Evolutionary conservation across 1,140 invertebrate species (phyloP).

Genomic region (Apis florea): DNA sequence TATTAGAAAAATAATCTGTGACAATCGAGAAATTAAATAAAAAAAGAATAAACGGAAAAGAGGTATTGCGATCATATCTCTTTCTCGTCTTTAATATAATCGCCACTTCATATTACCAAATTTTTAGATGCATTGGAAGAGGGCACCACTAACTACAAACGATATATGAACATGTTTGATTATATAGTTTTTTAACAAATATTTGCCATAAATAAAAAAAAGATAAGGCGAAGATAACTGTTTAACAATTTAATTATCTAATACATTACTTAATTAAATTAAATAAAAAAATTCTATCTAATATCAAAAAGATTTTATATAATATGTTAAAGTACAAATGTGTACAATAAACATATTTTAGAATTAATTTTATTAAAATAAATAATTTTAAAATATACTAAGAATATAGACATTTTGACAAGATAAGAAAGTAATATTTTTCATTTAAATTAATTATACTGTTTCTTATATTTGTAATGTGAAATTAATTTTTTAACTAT

Average conservation of each 20-base stretch:
- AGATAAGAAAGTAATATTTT: not conserved
- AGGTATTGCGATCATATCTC: constrained; percentile 6
- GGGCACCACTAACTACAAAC: constrained; percentile 24
- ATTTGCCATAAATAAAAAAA: too few relatives aligned
- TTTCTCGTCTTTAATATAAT: constrained; percentile 6
- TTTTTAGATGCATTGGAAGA: not conserved
- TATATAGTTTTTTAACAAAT: not conserved
- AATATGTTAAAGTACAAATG: not conserved
- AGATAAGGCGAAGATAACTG: too few relatives aligned
- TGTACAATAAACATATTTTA: not conserved
- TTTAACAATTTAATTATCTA: not conserved
- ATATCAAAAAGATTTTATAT: not conserved
- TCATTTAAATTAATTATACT: not conserved
- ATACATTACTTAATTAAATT: not conserved
- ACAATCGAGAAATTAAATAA: not conserved
- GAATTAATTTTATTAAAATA: not conserved
- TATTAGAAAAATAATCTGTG: not conserved
- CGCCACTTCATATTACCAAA: not conserved
- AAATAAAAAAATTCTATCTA: not conserved
- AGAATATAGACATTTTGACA: not conserved
- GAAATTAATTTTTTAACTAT: too few relatives aligned
- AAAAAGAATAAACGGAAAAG: constrained; percentile 33
- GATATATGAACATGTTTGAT: not conserved
- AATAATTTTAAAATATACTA: not conserved
- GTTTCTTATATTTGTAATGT: not conserved